Conservation (phyloP, 1,140 invertebrate genomes). For the Macrostomum lignano region DNA sequence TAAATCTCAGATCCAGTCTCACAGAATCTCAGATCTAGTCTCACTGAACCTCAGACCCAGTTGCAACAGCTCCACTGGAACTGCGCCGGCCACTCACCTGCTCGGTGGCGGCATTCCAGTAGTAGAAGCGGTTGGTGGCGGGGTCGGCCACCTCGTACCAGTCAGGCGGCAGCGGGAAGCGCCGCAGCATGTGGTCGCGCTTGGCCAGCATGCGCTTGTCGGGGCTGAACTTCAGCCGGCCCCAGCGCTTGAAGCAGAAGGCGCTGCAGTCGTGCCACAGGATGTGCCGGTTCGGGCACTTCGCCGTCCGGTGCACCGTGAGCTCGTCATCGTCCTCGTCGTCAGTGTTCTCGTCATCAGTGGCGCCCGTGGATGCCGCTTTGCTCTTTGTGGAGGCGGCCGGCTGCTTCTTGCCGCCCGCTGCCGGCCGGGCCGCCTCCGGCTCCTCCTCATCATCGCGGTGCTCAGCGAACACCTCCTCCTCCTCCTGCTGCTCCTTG, state of each 20-base stretch:
- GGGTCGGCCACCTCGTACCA: conserved; percentile 80
- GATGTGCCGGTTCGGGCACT: conserved; percentile 84
- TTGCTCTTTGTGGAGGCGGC: too few relatives aligned
- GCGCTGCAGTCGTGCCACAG: conserved; percentile 65
- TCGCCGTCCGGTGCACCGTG: conserved; percentile 26
- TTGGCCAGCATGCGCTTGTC: conserved; percentile 12
- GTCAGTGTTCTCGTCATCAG: too few relatives aligned
- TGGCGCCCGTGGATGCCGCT: too few relatives aligned
- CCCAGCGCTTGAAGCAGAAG: conserved; percentile 64
- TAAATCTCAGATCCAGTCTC: too few relatives aligned
- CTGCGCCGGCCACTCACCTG: too few relatives aligned
- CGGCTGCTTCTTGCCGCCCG: too few relatives aligned
- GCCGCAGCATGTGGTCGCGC: conserved; percentile 37
- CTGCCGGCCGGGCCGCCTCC: too few relatives aligned
- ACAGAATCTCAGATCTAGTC: too few relatives aligned
- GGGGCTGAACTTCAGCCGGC: conserved; percentile 34
- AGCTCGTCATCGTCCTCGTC: too few relatives aligned
- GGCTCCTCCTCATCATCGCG: conserved; percentile 20
- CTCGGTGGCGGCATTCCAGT: conserved; percentile 68
- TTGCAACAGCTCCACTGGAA: too few relatives aligned
- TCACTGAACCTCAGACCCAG: too few relatives aligned
- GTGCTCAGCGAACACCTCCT: conserved; percentile 30
- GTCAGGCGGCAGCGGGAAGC: conserved; percentile 60
- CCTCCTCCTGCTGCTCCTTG: too few relatives aligned
- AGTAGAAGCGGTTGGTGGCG: conserved; percentile 59